Percentiles rank a stretch among this genome's conserved stretches.
Conservation (phyloP, 2,888 invertebrate species). For the Leucoptera coffeella region DNA sequence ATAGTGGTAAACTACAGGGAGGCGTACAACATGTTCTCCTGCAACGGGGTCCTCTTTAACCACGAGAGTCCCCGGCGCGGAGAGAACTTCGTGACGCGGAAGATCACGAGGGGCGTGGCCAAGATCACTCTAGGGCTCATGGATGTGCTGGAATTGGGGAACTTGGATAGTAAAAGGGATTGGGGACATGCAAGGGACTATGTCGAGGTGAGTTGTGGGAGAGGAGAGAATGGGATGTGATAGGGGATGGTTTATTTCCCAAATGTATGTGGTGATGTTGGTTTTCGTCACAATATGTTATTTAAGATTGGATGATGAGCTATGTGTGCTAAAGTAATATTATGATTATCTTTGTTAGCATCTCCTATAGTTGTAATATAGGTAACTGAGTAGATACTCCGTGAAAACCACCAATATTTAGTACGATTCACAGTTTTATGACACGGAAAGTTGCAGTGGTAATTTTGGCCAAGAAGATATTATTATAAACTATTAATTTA, state of each 20-base stretch:
- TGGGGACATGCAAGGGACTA: conserved; percentile 98
- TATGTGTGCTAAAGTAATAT: too few species aligned
- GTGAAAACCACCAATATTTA: too few species aligned
- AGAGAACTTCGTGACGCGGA: conserved; percentile 96
- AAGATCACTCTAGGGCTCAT: conserved; percentile 89
- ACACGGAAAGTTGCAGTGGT: background rate
- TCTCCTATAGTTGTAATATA: too few species aligned
- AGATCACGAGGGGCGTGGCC: conserved; percentile 95
- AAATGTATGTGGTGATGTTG: too few species aligned
- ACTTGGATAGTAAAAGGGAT: conserved; percentile 91
- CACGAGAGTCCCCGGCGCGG: conserved; percentile 94
- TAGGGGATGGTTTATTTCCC: too few species aligned
- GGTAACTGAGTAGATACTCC: too few species aligned
- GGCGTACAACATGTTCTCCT: conserved; percentile 91
- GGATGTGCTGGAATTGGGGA: conserved; percentile 84
- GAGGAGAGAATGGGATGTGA: too few species aligned
- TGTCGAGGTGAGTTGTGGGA: conserved; percentile 63
- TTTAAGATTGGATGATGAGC: too few species aligned
- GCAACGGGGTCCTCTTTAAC: conserved; percentile 94
- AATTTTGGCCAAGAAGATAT: background rate
- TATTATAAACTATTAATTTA: too few species aligned
- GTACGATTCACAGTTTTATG: background rate
- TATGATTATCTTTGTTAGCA: too few species aligned
- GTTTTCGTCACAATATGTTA: too few species aligned
- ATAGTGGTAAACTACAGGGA: conserved; percentile 93